These are phyloP conservation scores for Rhincodon typus DNA, from an alignment of 2,797 vertebrate species.

Conservation along the genomic window DNA sequence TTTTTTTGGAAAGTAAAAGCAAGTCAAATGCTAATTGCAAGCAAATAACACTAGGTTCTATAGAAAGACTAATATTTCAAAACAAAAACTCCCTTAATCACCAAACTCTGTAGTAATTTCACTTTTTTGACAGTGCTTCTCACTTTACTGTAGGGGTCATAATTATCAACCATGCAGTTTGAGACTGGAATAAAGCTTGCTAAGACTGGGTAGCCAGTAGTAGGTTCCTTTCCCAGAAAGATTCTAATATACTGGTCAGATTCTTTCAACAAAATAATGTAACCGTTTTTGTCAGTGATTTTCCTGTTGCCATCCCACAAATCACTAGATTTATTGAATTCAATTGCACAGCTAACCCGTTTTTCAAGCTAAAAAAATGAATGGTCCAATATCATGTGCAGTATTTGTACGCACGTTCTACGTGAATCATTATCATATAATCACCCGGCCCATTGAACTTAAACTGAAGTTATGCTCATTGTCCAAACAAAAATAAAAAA, in stretches of 20 bases:
- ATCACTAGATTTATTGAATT: background rate
- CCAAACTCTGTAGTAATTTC: too few species aligned
- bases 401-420: too few species aligned
- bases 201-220: background rate
- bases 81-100: too few species aligned
- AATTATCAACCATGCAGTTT: background rate
- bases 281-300: background rate
- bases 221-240: background rate
- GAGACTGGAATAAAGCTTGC: background rate
- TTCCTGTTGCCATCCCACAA: background rate
- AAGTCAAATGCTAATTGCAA: too few species aligned
- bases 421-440: background rate
- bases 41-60: too few species aligned
- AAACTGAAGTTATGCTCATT: background rate
- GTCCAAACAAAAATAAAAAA: background rate
- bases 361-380: background rate
- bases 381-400: background rate
- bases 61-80: too few species aligned
- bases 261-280: background rate
- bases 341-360: background rate
- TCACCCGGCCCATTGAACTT: background rate
- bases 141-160: too few species aligned
- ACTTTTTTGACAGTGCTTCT: too few species aligned
- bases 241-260: background rate
- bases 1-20: too few species aligned